Evolutionary conservation across 1,140 invertebrate species (phyloP).

Genomic region (Eulimnadia texana): DNA sequence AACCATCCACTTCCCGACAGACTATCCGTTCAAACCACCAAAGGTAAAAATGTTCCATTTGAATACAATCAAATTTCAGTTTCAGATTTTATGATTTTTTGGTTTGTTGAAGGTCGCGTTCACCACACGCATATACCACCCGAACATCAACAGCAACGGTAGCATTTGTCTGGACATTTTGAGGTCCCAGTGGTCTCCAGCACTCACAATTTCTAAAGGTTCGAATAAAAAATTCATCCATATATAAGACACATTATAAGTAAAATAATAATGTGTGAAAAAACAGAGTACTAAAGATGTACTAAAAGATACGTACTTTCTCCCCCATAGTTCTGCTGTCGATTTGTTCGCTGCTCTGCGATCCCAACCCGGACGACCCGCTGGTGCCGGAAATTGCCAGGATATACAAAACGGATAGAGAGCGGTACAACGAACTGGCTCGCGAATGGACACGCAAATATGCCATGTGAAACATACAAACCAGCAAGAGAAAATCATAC

Average conservation of each 20-base stretch:
- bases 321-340: slow-evolving; percentile 94
- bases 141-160: slow-evolving; percentile 99
- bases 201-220: slow-evolving; percentile 99
- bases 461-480: slow-evolving; percentile 66
- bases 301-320: slow-evolving; percentile 39
- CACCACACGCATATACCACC: slow-evolving; percentile 99
- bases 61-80: too few species aligned
- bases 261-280: too few species aligned
- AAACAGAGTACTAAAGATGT: too few species aligned
- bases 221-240: too few species aligned
- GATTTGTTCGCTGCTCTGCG: slow-evolving; percentile 96
- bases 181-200: slow-evolving; percentile 96
- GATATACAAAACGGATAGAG: slow-evolving; percentile 97
- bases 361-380: slow-evolving; percentile 98
- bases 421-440: slow-evolving; percentile 96
- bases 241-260: background rate
- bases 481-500: background rate
- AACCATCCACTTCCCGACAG: slow-evolving; percentile 98
- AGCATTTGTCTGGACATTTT: slow-evolving; percentile 99
- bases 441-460: slow-evolving; percentile 98
- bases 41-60: too few species aligned
- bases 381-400: slow-evolving; percentile 97
- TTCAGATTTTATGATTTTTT: background rate
- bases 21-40: slow-evolving; percentile 99
- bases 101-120: slow-evolving; percentile 58